A percentile compares a stretch with the other conserved stretches of the same genome.
Evolutionary conservation across 2,888 invertebrate genomes (phyloP).

Genomic region (Pollenia labialis): DNA sequence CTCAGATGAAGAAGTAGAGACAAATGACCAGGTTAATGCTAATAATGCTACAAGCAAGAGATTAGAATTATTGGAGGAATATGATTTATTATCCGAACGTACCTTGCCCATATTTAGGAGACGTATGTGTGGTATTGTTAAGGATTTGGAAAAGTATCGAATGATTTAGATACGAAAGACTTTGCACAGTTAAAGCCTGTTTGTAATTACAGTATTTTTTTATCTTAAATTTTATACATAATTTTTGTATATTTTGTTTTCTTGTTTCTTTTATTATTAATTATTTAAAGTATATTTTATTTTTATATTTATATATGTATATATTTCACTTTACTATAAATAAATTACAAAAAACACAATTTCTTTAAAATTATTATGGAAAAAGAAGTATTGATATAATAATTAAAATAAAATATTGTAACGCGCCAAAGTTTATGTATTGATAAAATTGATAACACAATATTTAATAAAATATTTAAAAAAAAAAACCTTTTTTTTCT

Average conservation of each 20-base stretch:
- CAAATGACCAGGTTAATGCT: neutral
- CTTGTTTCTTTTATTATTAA: constrained; percentile 49
- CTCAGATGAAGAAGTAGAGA: constrained; percentile 68
- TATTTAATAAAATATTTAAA: neutral
- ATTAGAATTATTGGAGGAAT: constrained; percentile 76
- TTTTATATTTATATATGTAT: constrained; percentile 31
- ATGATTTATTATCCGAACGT: constrained; percentile 77
- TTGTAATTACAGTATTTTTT: constrained; percentile 32
- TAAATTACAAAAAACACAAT: constrained; percentile 63
- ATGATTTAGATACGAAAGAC: constrained; percentile 60
- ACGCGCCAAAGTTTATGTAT: constrained; percentile 52
- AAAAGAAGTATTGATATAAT: constrained; percentile 30
- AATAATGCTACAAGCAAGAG: constrained; percentile 70
- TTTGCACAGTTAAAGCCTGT: too few species aligned
- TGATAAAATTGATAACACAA: constrained; percentile 1
- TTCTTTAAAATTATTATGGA: constrained; percentile 35
- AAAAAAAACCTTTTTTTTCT: too few species aligned
- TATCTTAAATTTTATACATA: neutral
- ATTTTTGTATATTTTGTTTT: constrained; percentile 12
- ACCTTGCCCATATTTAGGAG: constrained; percentile 79
- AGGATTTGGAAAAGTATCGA: constrained; percentile 77
- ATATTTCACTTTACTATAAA: constrained; percentile 55
- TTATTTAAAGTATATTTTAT: constrained; percentile 60
- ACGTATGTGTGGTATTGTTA: constrained; percentile 78
- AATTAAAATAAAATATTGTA: constrained; percentile 34